Evolutionary conservation across 2,113 vertebrate genomes (phyloP).

Genomic region (Daubentonia madagascariensis): DNA sequence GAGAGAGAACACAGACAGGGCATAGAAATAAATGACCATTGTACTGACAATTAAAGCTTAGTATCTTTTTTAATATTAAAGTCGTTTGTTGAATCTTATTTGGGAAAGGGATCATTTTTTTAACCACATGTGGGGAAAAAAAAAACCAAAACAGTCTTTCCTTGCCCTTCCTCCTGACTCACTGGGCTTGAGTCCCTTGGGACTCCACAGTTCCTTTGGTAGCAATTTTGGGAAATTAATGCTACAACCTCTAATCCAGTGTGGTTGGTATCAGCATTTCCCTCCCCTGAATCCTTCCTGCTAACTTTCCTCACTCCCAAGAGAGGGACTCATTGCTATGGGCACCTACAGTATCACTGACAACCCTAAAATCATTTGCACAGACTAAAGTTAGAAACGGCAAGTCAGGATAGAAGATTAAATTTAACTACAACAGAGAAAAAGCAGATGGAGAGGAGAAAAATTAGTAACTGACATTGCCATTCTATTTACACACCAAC

Average conservation of each 20-base stretch:
- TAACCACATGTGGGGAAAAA: not conserved
- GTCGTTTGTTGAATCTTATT: conserved; percentile 50
- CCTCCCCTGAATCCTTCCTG: conserved; percentile 77
- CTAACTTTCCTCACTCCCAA: conserved; percentile 57
- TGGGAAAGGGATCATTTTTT: conserved; percentile 58
- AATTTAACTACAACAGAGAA: conserved; percentile 65
- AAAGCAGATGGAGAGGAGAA: conserved; percentile 69
- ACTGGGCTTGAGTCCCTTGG: conserved; percentile 45
- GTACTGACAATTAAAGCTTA: not conserved
- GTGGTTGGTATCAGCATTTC: conserved; percentile 59
- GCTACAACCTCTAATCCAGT: conserved; percentile 62
- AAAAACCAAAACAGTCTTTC: not conserved
- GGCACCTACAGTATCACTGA: conserved; percentile 56
- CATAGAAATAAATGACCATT: not conserved
- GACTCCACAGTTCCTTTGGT: conserved; percentile 80
- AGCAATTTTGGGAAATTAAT: conserved; percentile 66
- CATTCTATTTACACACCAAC: conserved; percentile 82
- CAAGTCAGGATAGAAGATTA: conserved; percentile 63
- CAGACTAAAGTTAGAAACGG: conserved; percentile 72
- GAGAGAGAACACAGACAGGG: not conserved
- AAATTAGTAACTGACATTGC: conserved; percentile 79
- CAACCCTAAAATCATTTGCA: conserved; percentile 65
- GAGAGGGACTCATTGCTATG: conserved; percentile 3
- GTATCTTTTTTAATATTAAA: conserved; percentile 17
- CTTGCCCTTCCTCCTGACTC: conserved; percentile 54